These are phyloP conservation scores for Danio rerio DNA, from an alignment of 2,113 vertebrate genomes.

Conservation along the genomic window GRCz12tu NC_133198.1:45113001-45113500, in stretches of 20 bases:
- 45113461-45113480: no score
- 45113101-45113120: no score
- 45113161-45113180: background rate
- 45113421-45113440: no score
- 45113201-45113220: background rate
- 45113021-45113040: background rate
- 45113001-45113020: background rate
- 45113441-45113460: no score
- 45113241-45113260: background rate
- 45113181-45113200: background rate
- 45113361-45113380: no score
- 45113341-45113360: background rate
- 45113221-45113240: background rate
- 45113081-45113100: background rate
- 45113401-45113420: no score
- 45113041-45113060: slow-evolving; percentile 45
- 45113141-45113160: slow-evolving; percentile 20
- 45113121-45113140: no score
- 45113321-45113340: background rate
- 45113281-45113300: slow-evolving; percentile 3
- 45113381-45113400: no score
- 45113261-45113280: background rate
- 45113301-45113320: slow-evolving; percentile 13
- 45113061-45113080: background rate
- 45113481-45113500: no score